Evolutionary conservation across 2,888 invertebrate species (phyloP), one percentile per base, ranked within the genome.

Genomic region (Petrophora chlorosata): DNA sequence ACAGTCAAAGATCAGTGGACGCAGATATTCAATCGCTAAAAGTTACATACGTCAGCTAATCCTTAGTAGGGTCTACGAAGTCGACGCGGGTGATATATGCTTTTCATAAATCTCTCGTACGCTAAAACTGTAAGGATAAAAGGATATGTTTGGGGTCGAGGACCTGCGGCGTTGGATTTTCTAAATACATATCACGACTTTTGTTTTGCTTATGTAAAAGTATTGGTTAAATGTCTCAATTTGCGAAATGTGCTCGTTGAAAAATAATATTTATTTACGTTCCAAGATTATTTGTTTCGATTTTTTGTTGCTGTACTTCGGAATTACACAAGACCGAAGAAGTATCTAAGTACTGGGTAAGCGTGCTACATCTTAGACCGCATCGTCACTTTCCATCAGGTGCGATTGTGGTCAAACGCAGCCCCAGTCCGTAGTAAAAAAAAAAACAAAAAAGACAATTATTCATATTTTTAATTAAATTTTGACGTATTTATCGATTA

Each of bases 71-170:
- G 64, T 60, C 57, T 60, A 10, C 39, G 39, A 28, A 67, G 65
- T 65, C 63, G 65, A 53, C 57, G 30, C 45, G 57, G 38, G 59
- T 80, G 79, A 81, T 77, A 69, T 79, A 80, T 79, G 79, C 66
- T 65, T 73, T 70, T 75, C 70, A 72, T 76, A 77, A 80, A 81
- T 80, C 79, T 76, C 61, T 64, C 51, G 67, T 63, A 62, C 67
- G 68, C 69, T 74, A 66, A 76, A 76, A 74, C 70, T 69, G 67
- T 61, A 58, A 58, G 73, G 70, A 69, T 71, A 64, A 69, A 64
- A 62, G 67, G 56, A 59, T 58, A 56, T 58, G 57, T 59, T 47
- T 53, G 53, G 53, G 61, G 65, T 60, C 58, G 50, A 65, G 52
- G 52, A 65, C 65, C 61, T 60, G 39, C 45, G 56, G 40, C 42